phyloP scores from a whole-genome alignment of 2,888 invertebrate genomes.

The Harpagoxenus sublaevis region DNA sequence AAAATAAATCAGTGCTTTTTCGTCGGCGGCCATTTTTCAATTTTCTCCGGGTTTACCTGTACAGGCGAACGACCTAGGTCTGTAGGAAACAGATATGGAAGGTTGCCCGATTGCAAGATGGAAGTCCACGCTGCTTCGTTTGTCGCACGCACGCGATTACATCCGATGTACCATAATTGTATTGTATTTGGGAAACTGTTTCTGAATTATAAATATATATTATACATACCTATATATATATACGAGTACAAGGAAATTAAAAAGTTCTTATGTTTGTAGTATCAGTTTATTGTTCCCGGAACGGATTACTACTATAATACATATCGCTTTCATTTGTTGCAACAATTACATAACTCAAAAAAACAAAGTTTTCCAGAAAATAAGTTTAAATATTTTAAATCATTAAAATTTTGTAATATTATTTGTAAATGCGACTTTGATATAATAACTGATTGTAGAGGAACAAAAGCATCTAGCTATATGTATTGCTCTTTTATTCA shows the following conservation, averaged over 20 bases:
- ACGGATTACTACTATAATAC: neutral
- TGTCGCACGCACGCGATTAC: constrained; percentile 37
- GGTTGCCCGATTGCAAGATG: constrained; percentile 30
- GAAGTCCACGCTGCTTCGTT: constrained; percentile 45
- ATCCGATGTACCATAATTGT: constrained; percentile 4
- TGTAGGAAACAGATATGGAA: constrained; percentile 26
- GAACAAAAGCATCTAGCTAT: neutral
- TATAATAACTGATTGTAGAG: too few relatives aligned
- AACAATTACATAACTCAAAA: neutral
- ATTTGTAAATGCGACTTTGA: neutral
- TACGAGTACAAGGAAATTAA: neutral
- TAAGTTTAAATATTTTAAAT: neutral
- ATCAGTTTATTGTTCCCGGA: neutral
- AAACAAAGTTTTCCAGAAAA: neutral
- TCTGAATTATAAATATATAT: neutral
- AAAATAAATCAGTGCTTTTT: constrained; percentile 71
- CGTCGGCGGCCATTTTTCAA: constrained; percentile 63
- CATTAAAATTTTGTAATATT: neutral
- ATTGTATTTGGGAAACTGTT: constrained; percentile 4
- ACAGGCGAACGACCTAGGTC: constrained; percentile 45
- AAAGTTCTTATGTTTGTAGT: neutral
- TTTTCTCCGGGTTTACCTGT: constrained; percentile 48
- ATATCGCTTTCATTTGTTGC: neutral
- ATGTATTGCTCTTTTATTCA: neutral
- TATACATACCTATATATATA: too few relatives aligned